phyloP scores from a whole-genome alignment of 2,888 invertebrate genomes.

The Galerucella nymphaeae region DNA sequence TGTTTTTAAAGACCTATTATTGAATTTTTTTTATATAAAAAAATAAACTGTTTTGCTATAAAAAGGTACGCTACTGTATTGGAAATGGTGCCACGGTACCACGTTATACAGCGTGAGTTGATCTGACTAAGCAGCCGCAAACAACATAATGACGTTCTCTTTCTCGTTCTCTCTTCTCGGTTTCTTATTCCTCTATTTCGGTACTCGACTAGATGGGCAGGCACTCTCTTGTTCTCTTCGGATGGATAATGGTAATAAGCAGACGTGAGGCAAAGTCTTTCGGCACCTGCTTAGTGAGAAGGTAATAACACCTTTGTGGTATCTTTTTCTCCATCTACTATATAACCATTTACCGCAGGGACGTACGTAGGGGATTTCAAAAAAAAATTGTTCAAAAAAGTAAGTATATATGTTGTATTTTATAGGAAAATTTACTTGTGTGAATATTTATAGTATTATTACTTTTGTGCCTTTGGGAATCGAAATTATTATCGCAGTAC shows the following conservation, averaged over 20 bases:
- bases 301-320: constrained; percentile 63
- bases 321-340: constrained; percentile 46
- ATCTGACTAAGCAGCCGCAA: constrained; percentile 60
- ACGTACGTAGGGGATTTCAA: background rate
- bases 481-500: too few species aligned
- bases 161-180: constrained; percentile 5
- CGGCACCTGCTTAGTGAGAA: constrained; percentile 64
- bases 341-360: constrained; percentile 28
- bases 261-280: constrained; percentile 61
- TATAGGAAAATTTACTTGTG: too few species aligned
- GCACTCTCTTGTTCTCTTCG: constrained; percentile 11
- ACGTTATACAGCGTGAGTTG: constrained; percentile 42
- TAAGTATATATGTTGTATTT: background rate
- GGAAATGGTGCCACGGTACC: constrained; percentile 38
- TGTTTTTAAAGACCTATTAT: too few species aligned
- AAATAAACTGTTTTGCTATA: too few species aligned
- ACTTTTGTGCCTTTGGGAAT: too few species aligned
- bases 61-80: background rate
- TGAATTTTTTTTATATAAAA: too few species aligned
- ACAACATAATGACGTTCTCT: constrained; percentile 62
- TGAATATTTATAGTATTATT: too few species aligned
- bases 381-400: background rate
- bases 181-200: constrained; percentile 19
- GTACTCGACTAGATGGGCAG: constrained; percentile 11
- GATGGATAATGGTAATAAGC: constrained; percentile 57